Conservation (phyloP, 1,140 invertebrate genomes). For the Bicyclus anynana region DNA sequence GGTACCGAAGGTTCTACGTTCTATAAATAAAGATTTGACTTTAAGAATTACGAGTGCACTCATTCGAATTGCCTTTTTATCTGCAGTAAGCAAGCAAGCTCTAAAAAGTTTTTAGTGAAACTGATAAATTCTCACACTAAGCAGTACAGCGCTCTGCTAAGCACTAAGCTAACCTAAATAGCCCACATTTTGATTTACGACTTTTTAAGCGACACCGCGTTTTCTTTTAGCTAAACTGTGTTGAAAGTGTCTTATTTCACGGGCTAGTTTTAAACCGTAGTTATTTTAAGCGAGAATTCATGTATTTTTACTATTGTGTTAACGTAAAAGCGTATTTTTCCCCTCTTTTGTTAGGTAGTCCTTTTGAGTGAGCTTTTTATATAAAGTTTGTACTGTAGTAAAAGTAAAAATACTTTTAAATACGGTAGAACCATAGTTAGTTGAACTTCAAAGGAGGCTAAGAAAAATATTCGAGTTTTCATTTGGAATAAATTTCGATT, state of each 20-base stretch:
- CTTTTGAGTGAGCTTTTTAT: not conserved
- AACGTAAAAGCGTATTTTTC: not conserved
- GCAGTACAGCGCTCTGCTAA: not conserved
- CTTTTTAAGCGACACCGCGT: not conserved
- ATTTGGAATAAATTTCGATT: too few relatives aligned
- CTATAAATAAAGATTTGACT: too few relatives aligned
- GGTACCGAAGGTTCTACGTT: too few relatives aligned
- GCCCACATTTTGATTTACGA: not conserved
- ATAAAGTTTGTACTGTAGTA: not conserved
- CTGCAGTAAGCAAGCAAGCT: not conserved
- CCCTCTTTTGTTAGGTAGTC: not conserved
- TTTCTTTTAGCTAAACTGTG: not conserved
- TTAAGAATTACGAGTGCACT: too few relatives aligned
- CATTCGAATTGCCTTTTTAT: too few relatives aligned
- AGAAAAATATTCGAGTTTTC: too few relatives aligned
- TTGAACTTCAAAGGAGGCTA: too few relatives aligned
- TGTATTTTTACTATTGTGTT: constrained; percentile 4
- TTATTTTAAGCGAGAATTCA: constrained; percentile 12
- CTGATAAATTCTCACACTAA: not conserved
- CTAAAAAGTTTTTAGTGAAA: not conserved
- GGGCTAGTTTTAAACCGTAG: constrained; percentile 9
- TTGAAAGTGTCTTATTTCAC: constrained; percentile 3
- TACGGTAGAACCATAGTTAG: too few relatives aligned
- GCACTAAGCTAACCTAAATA: not conserved
- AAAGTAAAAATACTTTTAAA: not conserved